Base-by-base conservation (phyloP, 2,797 vertebrate genomes). In the Poecile montanus region DNA sequence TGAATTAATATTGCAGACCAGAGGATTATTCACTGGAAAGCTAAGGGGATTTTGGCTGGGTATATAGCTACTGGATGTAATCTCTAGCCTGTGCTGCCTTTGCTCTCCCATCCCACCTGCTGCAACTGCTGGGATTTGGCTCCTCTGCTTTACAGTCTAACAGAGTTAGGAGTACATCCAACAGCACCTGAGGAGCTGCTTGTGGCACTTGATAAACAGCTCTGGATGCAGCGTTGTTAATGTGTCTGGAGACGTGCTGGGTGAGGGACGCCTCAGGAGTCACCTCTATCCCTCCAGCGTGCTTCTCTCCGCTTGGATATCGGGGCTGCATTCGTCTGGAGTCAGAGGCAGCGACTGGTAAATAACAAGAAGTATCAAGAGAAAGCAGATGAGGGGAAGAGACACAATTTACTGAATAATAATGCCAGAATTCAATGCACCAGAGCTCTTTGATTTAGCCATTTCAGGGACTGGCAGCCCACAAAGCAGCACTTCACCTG, bases 401-500 rank as follows among this genome's bases (percentile, higher is more conserved):
- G 67, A 50, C 14, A n/a, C 3, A 22, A 66, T 91, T 92, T 91
- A 47, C 88, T 90, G 91, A 91, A 91, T 88, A 91, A 88, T 88
- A 94, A 93, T 82, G 83, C 50, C 85, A 67, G 85, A 57, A 93
- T 90, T 90, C 83, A 90, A 57, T 82, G 66, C 93, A 91, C 80
- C 38, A 73, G 88, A 84, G 56, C 47, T 74, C 90, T 94, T 80
- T 94, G 95, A 95, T 95, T 95, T 93, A 95, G 92, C 71, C 18
- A 6, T 93, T 89, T 44, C 71, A 78, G 88, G 88, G 89, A 78
- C 94, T 54, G 71, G 66, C 63, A 79, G 58, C 34, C 77, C 91
- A 79, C 93, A 94, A 81, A 94, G 74, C 92, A 94, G 88, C 91
- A 91, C 77, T 95, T 96, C 67, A 81, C 70, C 83, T 91, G 66